Percentiles rank a stretch among this genome's conserved stretches.
These are phyloP conservation scores for Falco concolor DNA, from an alignment of 2,797 vertebrate genomes.

Conservation along the genomic window DNA sequence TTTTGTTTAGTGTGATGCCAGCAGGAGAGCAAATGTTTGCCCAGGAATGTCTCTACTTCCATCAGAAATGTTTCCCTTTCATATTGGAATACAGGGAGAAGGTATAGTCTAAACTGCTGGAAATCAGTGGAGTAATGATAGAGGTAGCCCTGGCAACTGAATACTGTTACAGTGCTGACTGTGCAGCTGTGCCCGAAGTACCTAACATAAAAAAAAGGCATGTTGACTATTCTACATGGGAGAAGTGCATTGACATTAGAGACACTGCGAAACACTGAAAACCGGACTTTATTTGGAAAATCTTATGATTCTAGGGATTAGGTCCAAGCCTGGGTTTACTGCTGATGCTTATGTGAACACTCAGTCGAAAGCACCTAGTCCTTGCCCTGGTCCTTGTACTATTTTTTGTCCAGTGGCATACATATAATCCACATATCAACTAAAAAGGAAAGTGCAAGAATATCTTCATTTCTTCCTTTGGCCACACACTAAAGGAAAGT, in stretches of 20 bases:
- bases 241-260: background rate
- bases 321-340: background rate
- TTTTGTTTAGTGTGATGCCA: background rate
- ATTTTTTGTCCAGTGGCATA: background rate
- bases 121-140: background rate
- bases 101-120: background rate
- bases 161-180: background rate
- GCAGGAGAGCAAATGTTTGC: background rate
- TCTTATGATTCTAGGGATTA: background rate
- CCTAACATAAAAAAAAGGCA: background rate
- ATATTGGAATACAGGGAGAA: background rate
- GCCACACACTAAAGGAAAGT: background rate
- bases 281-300: background rate
- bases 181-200: background rate
- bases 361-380: background rate
- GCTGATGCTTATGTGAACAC: rapidly evolving
- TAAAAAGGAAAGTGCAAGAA: background rate
- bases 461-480: background rate
- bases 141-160: background rate
- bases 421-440: background rate
- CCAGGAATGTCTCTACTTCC: background rate
- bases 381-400: background rate
- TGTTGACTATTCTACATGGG: background rate
- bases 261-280: background rate
- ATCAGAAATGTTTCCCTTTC: background rate